These are phyloP conservation scores for Diogma glabrata DNA, from an alignment of 2,888 invertebrate species.

Conservation along the genomic window DNA sequence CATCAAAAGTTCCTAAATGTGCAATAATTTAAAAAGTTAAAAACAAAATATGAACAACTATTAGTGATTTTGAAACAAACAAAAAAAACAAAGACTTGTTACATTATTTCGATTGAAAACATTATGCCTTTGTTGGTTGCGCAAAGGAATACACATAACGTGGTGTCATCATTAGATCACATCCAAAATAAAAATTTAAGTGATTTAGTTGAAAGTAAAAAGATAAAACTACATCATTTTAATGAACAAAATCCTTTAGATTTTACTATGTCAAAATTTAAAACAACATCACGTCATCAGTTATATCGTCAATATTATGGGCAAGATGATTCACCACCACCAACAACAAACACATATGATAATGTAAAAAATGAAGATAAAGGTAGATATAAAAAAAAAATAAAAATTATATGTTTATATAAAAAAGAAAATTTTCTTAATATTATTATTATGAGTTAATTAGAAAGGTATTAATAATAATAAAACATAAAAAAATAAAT, in stretches of 20 bases:
- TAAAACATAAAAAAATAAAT: too few relatives aligned
- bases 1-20: too few relatives aligned
- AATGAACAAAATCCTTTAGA: conserved; percentile 20
- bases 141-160: conserved; percentile 19
- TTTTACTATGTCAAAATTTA: conserved; percentile 23
- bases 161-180: conserved; percentile 14
- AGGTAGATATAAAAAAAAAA: conserved; percentile 8
- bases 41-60: too few relatives aligned
- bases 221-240: not conserved
- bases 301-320: conserved; percentile 16
- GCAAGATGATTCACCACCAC: conserved; percentile 12
- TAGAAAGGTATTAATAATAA: too few relatives aligned
- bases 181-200: not conserved
- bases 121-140: conserved; percentile 22
- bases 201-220: not conserved
- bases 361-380: conserved; percentile 12
- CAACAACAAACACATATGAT: conserved; percentile 12
- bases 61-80: too few relatives aligned
- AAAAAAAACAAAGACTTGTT: too few relatives aligned
- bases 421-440: too few relatives aligned
- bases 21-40: too few relatives aligned
- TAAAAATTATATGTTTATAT: not conserved
- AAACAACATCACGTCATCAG: conserved; percentile 16
- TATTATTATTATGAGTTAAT: too few relatives aligned
- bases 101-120: conserved; percentile 3